Conservation (phyloP, 2,113 vertebrate species). For the Triplophysa tibetana region DNA sequence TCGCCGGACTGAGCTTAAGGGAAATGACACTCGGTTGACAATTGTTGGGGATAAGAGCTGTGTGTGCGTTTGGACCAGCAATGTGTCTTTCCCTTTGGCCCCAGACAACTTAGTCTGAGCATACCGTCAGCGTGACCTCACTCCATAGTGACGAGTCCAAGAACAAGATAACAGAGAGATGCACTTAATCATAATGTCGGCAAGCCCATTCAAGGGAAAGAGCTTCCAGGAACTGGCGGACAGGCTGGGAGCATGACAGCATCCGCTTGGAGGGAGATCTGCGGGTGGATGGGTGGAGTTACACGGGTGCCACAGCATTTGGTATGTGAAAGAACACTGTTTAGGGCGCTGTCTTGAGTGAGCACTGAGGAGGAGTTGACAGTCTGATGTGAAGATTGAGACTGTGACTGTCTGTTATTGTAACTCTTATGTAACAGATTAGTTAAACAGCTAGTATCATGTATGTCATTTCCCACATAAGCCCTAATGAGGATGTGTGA, state of each 20-base stretch:
- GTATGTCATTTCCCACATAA: not conserved
- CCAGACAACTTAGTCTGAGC: slow-evolving; percentile 28
- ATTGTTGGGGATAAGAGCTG: slow-evolving; percentile 6
- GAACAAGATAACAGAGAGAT: slow-evolving; percentile 27
- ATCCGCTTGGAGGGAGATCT: slow-evolving; percentile 29
- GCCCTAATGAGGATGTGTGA: not conserved
- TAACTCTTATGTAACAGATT: not conserved
- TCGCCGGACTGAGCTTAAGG: slow-evolving; percentile 17
- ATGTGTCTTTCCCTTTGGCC: slow-evolving; percentile 30
- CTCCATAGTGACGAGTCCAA: slow-evolving; percentile 28
- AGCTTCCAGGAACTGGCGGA: slow-evolving; percentile 45
- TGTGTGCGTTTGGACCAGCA: slow-evolving; percentile 9
- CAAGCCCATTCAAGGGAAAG: slow-evolving; percentile 21
- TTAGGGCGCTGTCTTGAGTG: not conserved
- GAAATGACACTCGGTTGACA: slow-evolving; percentile 7
- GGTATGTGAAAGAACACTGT: slow-evolving; percentile 9
- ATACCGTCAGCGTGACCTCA: slow-evolving; percentile 20
- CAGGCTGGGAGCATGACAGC: slow-evolving; percentile 55
- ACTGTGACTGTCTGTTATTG: not conserved
- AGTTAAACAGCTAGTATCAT: not conserved
- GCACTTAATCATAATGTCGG: slow-evolving; percentile 30
- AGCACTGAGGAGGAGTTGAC: slow-evolving; percentile 10
- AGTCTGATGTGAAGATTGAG: not conserved
- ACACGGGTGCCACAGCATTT: slow-evolving; percentile 27
- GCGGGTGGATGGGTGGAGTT: slow-evolving; percentile 19